Evolutionary conservation across 2,113 vertebrate genomes (phyloP), one percentile per base, ranked within the genome.

Genomic region (Nibea coibor): DNA sequence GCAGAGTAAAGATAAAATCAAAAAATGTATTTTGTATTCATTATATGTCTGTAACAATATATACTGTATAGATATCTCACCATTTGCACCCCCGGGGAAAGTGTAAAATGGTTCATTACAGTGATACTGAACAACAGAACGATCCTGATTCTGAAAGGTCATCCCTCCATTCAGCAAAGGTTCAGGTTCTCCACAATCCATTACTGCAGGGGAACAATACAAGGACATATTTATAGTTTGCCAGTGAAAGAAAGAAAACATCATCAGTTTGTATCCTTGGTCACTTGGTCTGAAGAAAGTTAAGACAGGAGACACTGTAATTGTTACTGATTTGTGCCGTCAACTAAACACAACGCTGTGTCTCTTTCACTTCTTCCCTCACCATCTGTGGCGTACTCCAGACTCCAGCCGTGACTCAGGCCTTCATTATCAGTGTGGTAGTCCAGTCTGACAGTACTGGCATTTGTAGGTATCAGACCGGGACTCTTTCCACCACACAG

Each of bases 311-410:
- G n/a, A n/a, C n/a, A n/a, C n/a, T 35, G 31, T 8, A 54, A 56
- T 17, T 22, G 19, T 47, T 5, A 19, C 6, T 35, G 31, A 35
- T 35, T 35, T 35, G 31, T 35, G 31, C 35, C 16, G 28, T 7
- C 10, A 61, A 48, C 10, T 22, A 61, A 4, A 58, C 12, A 72
- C 39, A 71, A 26, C 26, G 4, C 31, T 4, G 43, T 31, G 24
- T 12, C 0, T 45, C 4, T 35, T 45, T 45, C 28, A 35, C 15
- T 22, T 45, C 28, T 4, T 15, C 11, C 16, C 93, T 94, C 83
- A 95, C 95, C 94, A 31, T 91, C 43, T 58, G 94, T 95, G 59
- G 69, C 95, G 89, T 95, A 96, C 47, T 89, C 85, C 66, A 96
- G 88, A 8, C 89, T 94, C 91, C 94, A 96, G 43, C 95, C 94